A percentile compares a stretch with the other conserved stretches of the same genome.
Evolutionary conservation across 64 coral and sea anemone species (phyloP).

Genomic region (Orbicella faveolata): DNA sequence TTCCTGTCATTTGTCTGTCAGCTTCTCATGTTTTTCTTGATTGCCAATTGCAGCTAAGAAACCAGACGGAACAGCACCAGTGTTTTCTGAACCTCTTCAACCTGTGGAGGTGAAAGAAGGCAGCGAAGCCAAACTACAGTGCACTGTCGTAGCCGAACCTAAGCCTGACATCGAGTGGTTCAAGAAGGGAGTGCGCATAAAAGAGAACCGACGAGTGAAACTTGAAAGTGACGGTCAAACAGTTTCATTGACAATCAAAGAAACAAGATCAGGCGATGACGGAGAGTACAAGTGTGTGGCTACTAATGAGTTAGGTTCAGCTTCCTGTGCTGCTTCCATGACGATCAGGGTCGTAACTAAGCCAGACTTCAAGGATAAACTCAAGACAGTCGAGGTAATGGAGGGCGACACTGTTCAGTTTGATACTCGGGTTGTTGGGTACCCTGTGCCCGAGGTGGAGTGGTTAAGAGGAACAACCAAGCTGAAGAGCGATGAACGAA

Average conservation of each 20-base stretch:
- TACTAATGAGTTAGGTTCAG: slow-evolving; percentile 58
- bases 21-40: background rate
- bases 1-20: background rate
- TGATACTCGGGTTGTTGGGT: slow-evolving; percentile 64
- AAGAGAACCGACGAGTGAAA: slow-evolving; percentile 70
- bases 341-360: slow-evolving; percentile 53
- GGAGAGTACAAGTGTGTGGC: slow-evolving; percentile 85
- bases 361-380: slow-evolving; percentile 79
- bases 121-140: slow-evolving; percentile 61
- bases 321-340: slow-evolving; percentile 19
- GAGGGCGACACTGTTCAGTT: slow-evolving; percentile 75
- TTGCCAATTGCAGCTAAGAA: slow-evolving; percentile 58
- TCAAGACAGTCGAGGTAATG: slow-evolving; percentile 64
- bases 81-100: slow-evolving; percentile 58
- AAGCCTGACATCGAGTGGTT: slow-evolving; percentile 79
- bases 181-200: slow-evolving; percentile 70
- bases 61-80: slow-evolving; percentile 58
- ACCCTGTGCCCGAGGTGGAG: slow-evolving; percentile 64
- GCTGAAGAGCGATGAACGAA: slow-evolving; percentile 57
- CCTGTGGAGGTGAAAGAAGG: slow-evolving; percentile 81
- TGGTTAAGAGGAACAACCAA: slow-evolving; percentile 91
- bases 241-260: slow-evolving; percentile 53
- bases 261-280: slow-evolving; percentile 51
- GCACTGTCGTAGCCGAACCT: slow-evolving; percentile 51
- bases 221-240: slow-evolving; percentile 29